Evolutionary conservation across 2,888 invertebrate species (phyloP), one percentile per base, ranked within the genome.

Genomic region (Chorisops tibialis): DNA sequence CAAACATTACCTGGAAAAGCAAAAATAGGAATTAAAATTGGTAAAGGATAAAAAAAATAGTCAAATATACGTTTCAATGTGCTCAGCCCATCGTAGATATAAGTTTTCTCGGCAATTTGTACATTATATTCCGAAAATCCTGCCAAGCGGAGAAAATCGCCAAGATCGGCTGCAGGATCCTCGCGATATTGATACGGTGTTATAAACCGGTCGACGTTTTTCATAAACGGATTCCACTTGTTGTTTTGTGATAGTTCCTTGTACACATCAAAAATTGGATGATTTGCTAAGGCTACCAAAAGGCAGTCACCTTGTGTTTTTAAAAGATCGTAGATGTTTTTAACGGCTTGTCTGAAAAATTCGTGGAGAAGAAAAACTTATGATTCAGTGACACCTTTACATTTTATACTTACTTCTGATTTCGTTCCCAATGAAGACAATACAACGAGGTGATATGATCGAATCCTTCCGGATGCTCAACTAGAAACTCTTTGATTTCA

Each of bases 401-500:
- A 47, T 47, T 16, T 47, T 7, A 16, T 7, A 16, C 82, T 79
- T 79, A 88, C 87, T 83, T 81, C 74, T 87, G 86, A 71, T 89
- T 82, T 67, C 83, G 83, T 35, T 91, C 84, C 91, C 91, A 91
- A 70, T 91, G 90, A 3, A 92, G 78, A 65, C 89, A 85, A 73
- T 89, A 90, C 72, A 91, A 90, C 0, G 91, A 91, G 58, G 89
- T 84, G 0, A 84, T 82, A 70, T 89, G 87, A 70, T 87, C 82
- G 70, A 87, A 91, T 24, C 75, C 71, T 56, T 77, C 80, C 14
- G 75, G 70, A 48, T 83, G 69, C 19, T 82, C 76, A 19, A n/a
- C 14, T 18, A 11, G 11, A 45, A 45, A 21, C 1, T 74, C 72
- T 0, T 83, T 82, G 51, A 86, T 66, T 21, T 79, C 72, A 0